Conservation (phyloP, 2,113 vertebrate genomes). For the Sarotherodon lohbergeri region DNA sequence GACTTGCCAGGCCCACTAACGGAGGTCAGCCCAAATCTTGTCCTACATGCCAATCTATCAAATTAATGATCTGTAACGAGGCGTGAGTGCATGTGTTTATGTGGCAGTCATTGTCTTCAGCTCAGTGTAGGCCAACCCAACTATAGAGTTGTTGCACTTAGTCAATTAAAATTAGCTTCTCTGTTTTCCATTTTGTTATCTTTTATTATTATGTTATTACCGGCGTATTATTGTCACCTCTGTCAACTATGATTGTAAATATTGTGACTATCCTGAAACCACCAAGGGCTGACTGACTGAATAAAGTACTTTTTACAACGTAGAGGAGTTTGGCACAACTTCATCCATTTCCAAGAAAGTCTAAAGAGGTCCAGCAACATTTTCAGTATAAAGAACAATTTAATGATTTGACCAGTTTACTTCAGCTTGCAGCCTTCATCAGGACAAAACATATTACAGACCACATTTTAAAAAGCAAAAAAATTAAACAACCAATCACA, state of each 20-base stretch:
- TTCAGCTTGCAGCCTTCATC: background rate
- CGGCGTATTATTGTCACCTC: background rate
- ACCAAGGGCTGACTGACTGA: background rate
- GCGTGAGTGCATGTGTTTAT: background rate
- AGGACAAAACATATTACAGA: rapidly evolving
- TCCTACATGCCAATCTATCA: conserved; percentile 30
- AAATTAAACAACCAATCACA: background rate
- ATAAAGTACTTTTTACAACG: background rate
- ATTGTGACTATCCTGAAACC: background rate
- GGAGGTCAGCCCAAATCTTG: conserved; percentile 18
- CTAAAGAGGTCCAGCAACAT: background rate
- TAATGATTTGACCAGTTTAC: rapidly evolving
- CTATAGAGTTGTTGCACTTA: background rate
- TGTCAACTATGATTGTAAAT: background rate
- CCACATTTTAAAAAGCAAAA: background rate
- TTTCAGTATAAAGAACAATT: background rate
- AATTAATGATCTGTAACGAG: conserved; percentile 32
- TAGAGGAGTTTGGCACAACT: background rate
- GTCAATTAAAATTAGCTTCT: background rate
- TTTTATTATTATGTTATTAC: background rate
- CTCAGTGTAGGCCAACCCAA: background rate
- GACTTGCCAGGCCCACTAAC: background rate
- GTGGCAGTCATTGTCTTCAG: background rate
- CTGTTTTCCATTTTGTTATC: background rate
- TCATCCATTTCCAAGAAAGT: background rate